Base-by-base conservation (phyloP, 2,797 vertebrate species). In the Okamejei kenojei region DNA sequence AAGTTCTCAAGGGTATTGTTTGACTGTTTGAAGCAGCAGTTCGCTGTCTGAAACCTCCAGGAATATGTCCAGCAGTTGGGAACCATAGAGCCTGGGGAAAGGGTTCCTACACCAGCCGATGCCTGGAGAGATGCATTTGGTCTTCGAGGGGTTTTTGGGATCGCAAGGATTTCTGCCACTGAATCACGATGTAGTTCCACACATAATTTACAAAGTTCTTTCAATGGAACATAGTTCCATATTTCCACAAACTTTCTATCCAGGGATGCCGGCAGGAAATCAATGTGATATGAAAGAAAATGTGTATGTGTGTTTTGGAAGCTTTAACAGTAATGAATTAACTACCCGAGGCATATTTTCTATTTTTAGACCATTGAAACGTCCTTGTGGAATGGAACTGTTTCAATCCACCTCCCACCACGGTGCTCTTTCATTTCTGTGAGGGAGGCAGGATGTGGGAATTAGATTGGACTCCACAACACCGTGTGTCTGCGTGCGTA, bases 291-390 rank as follows among this genome's bases (percentile, higher is more conserved):
- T 29, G 38, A 29, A 15, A 54, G 26, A 45, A 54, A 29, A n/a
- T 90, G 29, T 81, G 21, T 26, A 9, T 26, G 15, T 38, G 68
- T 45, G 65, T 74, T 13, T 29, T 91, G 90, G 38, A 91, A 74
- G 65, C 35, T 54, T n/a, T 92, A 63, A 88, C 84, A 88, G 84
- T 68, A 58, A 92, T 1, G 38, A 23, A 68, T 88, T 68, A 88
- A 92, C 90, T 29, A 73, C 90, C 84, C 61, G 0, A 88, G 61
- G 84, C 84, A 9, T n/a, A 54, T 23, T 54, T 54, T n/a, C 90
- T 74, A 74, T 92, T 92, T 92, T 76, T 92, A 92, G 68, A 29
- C 71, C 21, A 11, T 74, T 76, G 23, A 73, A 73, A 35, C 17
- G 90, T 74, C 71, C 71, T 92, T 76, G 90, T 21, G 2, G 71